Conservation (phyloP, 2,797 vertebrate genomes). For the Toxotes lorentzi region DNA sequence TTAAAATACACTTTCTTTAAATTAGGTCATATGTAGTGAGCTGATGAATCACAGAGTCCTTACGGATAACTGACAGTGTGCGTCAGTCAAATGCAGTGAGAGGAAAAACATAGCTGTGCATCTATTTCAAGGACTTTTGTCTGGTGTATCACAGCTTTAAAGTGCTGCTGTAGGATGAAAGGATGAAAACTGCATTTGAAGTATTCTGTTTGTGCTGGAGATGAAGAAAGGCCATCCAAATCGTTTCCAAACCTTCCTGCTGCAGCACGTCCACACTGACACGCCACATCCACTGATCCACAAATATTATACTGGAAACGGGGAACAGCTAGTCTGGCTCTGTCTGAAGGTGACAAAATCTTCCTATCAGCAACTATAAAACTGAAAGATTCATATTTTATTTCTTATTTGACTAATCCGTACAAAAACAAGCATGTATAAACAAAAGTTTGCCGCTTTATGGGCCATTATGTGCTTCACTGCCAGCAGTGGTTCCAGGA, state of each 20-base stretch:
- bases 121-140: slow-evolving; percentile 24
- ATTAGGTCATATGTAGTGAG: not conserved
- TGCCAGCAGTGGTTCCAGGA: not conserved
- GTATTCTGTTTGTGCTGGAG: not conserved
- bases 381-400: too few species aligned
- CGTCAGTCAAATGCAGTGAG: not conserved
- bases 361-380: too few species aligned
- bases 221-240: not conserved
- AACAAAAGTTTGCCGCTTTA: not conserved
- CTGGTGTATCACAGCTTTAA: slow-evolving; percentile 12
- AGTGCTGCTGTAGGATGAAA: slow-evolving; percentile 4
- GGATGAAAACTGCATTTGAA: slow-evolving; percentile 17
- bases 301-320: not conserved
- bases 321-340: not conserved
- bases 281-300: too few species aligned
- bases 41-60: too few species aligned
- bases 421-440: not conserved
- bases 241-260: too few species aligned
- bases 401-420: too few species aligned
- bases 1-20: not conserved
- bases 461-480: not conserved
- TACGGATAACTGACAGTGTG: slow-evolving; percentile 15
- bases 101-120: not conserved
- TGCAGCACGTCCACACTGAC: too few species aligned
- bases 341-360: not conserved